Percentiles rank a stretch among this genome's conserved stretches.
phyloP scores from a whole-genome alignment of 2,113 vertebrate genomes.

The Pelecanus crispus region DNA sequence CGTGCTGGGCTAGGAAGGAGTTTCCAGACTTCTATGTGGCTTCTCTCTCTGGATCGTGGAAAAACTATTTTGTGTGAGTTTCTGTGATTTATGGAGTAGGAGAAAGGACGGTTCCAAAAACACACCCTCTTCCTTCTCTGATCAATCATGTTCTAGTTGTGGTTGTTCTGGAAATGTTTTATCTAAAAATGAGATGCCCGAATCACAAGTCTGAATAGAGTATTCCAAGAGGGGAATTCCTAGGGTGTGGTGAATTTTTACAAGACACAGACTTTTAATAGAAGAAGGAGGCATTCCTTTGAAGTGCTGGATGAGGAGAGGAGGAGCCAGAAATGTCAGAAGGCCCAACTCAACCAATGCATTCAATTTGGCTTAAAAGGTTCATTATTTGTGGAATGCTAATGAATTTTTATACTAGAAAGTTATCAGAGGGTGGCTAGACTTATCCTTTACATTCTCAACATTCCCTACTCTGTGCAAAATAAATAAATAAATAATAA shows the following conservation, averaged over 20 bases:
- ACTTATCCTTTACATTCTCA: neutral
- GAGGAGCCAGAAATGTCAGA: neutral
- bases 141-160: neutral
- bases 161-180: neutral
- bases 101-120: neutral
- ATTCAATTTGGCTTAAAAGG: neutral
- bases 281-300: slow-evolving; percentile 25
- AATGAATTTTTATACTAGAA: slow-evolving; percentile 16
- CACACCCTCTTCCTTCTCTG: neutral
- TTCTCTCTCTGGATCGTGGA: neutral
- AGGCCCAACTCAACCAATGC: neutral
- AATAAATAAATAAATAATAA: slow-evolving; percentile 3
- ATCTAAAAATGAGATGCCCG: neutral
- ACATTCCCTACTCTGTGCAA: neutral
- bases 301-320: slow-evolving; percentile 4
- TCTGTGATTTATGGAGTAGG: neutral
- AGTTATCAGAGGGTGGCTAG: neutral
- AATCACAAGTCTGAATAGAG: neutral
- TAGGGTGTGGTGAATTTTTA: slow-evolving; percentile 38
- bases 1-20: neutral
- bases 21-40: neutral
- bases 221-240: slow-evolving; percentile 16
- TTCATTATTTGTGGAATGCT: neutral
- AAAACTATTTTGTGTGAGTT: neutral
- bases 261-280: slow-evolving; percentile 8